Percentiles rank a stretch among this genome's conserved stretches.
Evolutionary conservation across 2,888 invertebrate species (phyloP).

Genomic region (Hyles lineata): DNA sequence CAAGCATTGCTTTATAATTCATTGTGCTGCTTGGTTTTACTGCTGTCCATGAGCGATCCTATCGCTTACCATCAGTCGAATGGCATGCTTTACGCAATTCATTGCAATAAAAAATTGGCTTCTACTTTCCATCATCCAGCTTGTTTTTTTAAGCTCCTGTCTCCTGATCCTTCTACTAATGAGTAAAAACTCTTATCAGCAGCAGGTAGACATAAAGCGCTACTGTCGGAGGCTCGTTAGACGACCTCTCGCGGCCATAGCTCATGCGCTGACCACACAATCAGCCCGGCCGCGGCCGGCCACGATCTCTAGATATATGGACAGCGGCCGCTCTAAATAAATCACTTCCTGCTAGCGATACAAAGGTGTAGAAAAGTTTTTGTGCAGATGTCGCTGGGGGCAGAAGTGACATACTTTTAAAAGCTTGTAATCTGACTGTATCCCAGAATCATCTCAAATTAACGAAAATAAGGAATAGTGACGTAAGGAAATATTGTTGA

Average conservation of each 20-base stretch:
- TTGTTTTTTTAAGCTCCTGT: neutral
- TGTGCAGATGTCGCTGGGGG: slow-evolving; percentile 34
- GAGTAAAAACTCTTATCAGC: slow-evolving; percentile 11
- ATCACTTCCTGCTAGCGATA: slow-evolving; percentile 79
- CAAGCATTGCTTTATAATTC: too few relatives aligned
- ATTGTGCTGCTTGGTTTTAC: too few relatives aligned
- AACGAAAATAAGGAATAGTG: too few relatives aligned
- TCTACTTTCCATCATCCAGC: too few relatives aligned
- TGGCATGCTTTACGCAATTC: too few relatives aligned
- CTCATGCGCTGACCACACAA: slow-evolving; percentile 44
- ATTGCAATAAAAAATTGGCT: too few relatives aligned
- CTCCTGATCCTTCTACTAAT: neutral
- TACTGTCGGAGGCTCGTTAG: slow-evolving; percentile 42
- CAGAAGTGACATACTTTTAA: slow-evolving; percentile 37
- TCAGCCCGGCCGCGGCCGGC: slow-evolving; percentile 52
- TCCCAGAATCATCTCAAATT: too few relatives aligned
- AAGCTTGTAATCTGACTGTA: too few relatives aligned
- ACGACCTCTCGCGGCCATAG: slow-evolving; percentile 45
- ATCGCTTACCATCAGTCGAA: too few relatives aligned
- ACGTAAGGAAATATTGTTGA: too few relatives aligned
- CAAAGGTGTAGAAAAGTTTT: slow-evolving; percentile 54
- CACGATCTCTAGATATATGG: slow-evolving; percentile 77
- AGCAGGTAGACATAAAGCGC: slow-evolving; percentile 1
- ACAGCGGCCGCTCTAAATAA: slow-evolving; percentile 73
- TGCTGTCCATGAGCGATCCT: too few relatives aligned